These are phyloP conservation scores for Equus przewalskii DNA, from an alignment of 2,113 vertebrate genomes.

Conservation along the genomic window DNA sequence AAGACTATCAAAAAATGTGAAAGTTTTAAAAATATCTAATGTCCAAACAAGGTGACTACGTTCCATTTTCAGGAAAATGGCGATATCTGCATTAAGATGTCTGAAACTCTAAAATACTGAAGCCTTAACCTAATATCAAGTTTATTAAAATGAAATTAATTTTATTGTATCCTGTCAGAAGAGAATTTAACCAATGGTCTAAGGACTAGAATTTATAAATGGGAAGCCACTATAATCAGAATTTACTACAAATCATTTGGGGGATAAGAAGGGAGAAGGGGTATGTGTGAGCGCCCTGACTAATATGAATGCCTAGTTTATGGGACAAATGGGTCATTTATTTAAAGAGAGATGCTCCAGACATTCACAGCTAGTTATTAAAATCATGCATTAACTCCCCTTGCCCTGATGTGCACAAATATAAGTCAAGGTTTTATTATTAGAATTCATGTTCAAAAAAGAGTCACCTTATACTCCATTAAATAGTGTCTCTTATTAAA, in stretches of 20 bases:
- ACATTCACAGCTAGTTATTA: background rate
- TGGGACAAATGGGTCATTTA: background rate
- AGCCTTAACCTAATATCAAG: background rate
- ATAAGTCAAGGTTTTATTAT: background rate
- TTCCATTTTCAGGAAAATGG: background rate
- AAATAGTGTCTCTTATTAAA: background rate
- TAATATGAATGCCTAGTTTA: background rate
- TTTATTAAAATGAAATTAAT: conserved; percentile 41
- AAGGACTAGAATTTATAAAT: background rate
- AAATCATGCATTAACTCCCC: background rate
- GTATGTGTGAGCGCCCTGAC: background rate
- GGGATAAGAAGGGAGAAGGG: too few relatives aligned
- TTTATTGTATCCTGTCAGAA: background rate
- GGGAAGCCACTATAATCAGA: background rate
- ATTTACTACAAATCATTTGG: background rate
- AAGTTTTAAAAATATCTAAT: background rate
- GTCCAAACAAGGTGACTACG: background rate
- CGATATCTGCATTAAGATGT: background rate
- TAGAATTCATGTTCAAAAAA: conserved; percentile 12
- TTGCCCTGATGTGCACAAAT: background rate
- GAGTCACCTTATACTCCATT: background rate
- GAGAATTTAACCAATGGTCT: background rate
- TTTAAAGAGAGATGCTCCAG: background rate
- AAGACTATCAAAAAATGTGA: background rate
- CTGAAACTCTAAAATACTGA: background rate